These are phyloP conservation scores for Antrozous pallidus DNA, from an alignment of 2,797 vertebrate genomes.

Conservation along the genomic window DNA sequence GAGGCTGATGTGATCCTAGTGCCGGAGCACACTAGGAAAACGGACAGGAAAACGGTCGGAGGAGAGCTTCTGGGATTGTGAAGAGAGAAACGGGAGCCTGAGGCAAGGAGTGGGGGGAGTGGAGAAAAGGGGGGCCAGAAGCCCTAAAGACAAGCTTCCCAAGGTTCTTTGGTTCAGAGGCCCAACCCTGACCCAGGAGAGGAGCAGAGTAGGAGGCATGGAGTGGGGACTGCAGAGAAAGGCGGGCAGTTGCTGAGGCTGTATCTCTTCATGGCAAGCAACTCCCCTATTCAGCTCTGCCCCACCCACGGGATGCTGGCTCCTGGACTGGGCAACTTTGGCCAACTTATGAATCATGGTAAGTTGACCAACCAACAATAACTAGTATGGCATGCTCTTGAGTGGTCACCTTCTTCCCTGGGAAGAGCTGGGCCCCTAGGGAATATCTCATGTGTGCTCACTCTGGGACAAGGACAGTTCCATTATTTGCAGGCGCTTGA, in stretches of 20 bases:
- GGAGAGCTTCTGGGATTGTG: neutral
- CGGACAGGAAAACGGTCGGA: neutral
- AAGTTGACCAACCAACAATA: neutral
- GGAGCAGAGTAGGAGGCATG: neutral
- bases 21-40: neutral
- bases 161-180: neutral
- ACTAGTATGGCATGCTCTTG: neutral
- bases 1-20: neutral
- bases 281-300: neutral
- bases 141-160: neutral
- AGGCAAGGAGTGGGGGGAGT: neutral
- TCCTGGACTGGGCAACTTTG: neutral
- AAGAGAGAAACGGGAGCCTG: neutral
- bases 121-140: neutral
- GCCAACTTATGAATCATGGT: neutral
- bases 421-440: neutral
- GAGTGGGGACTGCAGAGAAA: neutral
- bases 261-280: neutral
- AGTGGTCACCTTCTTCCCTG: neutral
- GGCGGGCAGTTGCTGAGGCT: neutral
- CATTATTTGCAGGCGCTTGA: neutral
- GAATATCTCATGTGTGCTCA: neutral
- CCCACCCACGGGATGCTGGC: neutral
- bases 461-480: neutral
- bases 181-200: neutral